Evolutionary conservation across 2,113 vertebrate species (phyloP).

Genomic region (Hiodon alosoides): DNA sequence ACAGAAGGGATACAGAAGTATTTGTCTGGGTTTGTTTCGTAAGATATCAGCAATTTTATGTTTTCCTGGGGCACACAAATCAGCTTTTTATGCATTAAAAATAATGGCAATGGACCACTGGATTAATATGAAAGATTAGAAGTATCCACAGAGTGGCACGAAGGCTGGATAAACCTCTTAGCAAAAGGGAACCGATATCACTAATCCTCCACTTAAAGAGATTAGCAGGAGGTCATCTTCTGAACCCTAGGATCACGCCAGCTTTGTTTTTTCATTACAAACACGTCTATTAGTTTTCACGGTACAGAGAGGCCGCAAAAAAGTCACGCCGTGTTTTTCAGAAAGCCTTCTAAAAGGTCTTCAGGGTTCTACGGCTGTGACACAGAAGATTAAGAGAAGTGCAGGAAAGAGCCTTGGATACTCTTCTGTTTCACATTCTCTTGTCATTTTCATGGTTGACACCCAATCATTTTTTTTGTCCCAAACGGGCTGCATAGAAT

Average conservation of each 20-base stretch:
- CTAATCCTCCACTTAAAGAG: conserved; percentile 33
- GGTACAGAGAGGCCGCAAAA: not conserved
- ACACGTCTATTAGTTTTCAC: not conserved
- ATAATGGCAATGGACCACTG: conserved; percentile 1
- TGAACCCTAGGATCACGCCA: not conserved
- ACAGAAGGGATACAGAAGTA: too few species aligned
- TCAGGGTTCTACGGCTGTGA: not conserved
- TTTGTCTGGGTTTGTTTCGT: too few species aligned
- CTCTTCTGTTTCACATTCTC: too few species aligned
- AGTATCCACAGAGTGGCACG: conserved; percentile 9
- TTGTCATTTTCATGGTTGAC: too few species aligned
- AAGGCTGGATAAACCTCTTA: conserved; percentile 31
- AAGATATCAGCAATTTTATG: too few species aligned
- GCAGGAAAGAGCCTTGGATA: too few species aligned
- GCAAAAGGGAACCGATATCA: not conserved
- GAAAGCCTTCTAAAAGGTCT: not conserved
- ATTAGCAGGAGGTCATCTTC: conserved; percentile 15
- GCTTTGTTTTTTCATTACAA: not conserved
- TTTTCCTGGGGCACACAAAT: not conserved
- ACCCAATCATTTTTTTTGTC: too few species aligned
- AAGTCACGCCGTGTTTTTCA: too few species aligned
- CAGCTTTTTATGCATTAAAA: not conserved
- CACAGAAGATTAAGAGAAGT: not conserved
- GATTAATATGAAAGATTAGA: conserved; percentile 29
- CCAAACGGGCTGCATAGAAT: too few species aligned